Conservation (phyloP, 2,797 vertebrate species). For the Amniataba percoides region DNA sequence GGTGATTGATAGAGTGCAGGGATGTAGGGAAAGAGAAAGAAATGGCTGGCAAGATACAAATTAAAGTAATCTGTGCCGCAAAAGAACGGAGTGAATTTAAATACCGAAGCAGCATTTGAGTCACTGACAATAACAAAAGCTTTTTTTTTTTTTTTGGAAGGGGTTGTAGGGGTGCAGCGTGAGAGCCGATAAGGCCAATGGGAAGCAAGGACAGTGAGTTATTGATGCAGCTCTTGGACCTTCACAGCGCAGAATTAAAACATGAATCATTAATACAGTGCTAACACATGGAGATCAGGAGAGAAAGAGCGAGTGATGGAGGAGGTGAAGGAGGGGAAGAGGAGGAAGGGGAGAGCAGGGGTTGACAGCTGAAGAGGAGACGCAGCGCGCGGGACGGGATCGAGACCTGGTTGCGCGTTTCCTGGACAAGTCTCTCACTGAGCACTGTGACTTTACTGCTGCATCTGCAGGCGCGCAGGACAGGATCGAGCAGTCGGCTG, state of each 20-base stretch:
- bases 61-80: conserved; percentile 9
- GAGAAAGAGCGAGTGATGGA: conserved; percentile 37
- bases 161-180: not conserved
- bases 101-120: conserved; percentile 15
- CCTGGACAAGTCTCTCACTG: conserved; percentile 8
- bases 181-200: conserved; percentile 46
- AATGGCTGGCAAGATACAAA: conserved; percentile 6
- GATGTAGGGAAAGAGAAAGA: conserved; percentile 16
- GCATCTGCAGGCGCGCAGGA: conserved; percentile 26
- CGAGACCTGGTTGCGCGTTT: too few species aligned
- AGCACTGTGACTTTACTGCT: conserved; percentile 1
- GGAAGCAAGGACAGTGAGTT: conserved; percentile 60
- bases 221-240: conserved; percentile 66
- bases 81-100: conserved; percentile 30
- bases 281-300: conserved; percentile 44
- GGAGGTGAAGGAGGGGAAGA: conserved; percentile 7
- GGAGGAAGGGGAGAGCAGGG: conserved; percentile 3
- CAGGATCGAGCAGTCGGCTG: conserved; percentile 14
- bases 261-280: conserved; percentile 73
- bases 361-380: conserved; percentile 24
- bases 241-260: conserved; percentile 69
- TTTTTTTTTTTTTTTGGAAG: not conserved
- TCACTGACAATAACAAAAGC: conserved; percentile 37
- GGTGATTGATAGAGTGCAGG: not conserved
- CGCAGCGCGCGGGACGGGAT: too few species aligned